A percentile compares a stretch with the other conserved stretches of the same genome.
Evolutionary conservation across 2,113 vertebrate genomes (phyloP).

Genomic region (Thamnaconus septentrionalis): DNA sequence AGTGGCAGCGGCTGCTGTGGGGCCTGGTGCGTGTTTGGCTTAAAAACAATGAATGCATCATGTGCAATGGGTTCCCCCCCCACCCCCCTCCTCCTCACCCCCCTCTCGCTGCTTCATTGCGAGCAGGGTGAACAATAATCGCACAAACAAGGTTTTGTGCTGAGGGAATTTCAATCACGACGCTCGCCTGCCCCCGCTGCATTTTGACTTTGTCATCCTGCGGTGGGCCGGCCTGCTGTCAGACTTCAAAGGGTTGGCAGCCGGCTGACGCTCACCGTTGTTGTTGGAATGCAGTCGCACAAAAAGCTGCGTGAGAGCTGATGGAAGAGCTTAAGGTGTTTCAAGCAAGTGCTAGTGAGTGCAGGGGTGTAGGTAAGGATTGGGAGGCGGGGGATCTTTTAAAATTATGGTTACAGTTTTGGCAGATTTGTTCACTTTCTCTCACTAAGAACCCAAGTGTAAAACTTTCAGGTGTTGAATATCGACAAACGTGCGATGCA

Average conservation of each 20-base stretch:
- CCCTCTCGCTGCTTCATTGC: conserved; percentile 37
- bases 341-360: too few relatives aligned
- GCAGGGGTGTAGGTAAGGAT: too few relatives aligned
- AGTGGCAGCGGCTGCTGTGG: conserved; percentile 32
- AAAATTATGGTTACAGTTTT: too few relatives aligned
- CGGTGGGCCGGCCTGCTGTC: conserved; percentile 18
- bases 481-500: too few relatives aligned
- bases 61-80: conserved; percentile 64
- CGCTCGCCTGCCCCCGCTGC: conserved; percentile 29
- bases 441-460: too few relatives aligned
- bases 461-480: too few relatives aligned
- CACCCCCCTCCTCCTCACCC: too few relatives aligned
- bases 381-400: too few relatives aligned
- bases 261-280: conserved; percentile 15
- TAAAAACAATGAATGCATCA: conserved; percentile 68
- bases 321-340: too few relatives aligned
- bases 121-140: conserved; percentile 57
- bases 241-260: conserved; percentile 8
- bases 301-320: too few relatives aligned
- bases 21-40: conserved; percentile 48
- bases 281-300: conserved; percentile 12
- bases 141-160: conserved; percentile 69
- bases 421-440: too few relatives aligned
- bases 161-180: conserved; percentile 56
- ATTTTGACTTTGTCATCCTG: conserved; percentile 52